Evolutionary conservation across 1,140 invertebrate genomes (phyloP).

Genomic region (Drepana arcuata): DNA sequence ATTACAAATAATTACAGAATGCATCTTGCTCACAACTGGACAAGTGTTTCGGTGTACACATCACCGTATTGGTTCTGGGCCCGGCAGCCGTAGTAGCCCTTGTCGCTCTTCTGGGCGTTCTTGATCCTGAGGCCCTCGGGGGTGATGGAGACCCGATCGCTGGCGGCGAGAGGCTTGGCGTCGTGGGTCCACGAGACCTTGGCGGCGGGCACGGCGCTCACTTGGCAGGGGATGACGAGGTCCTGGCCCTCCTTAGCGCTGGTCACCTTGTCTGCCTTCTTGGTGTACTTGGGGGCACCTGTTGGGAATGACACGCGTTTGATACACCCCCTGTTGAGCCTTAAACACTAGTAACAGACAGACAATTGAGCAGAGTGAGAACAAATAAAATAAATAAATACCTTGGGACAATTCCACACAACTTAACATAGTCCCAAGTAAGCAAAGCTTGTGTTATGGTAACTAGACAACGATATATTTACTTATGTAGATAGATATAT

Average conservation of each 20-base stretch:
- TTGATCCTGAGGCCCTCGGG: conserved; percentile 27
- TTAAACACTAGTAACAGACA: not conserved
- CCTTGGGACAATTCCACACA: not conserved
- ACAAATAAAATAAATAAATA: not conserved
- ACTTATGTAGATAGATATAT: no score
- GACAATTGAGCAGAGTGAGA: not conserved
- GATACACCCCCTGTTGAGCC: not conserved
- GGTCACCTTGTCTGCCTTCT: conserved; percentile 15
- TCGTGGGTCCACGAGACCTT: conserved; percentile 33
- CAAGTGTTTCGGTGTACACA: conserved; percentile 27
- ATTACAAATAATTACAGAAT: no score
- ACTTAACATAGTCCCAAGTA: not conserved
- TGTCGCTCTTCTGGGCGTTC: conserved; percentile 23
- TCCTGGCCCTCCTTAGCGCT: conserved; percentile 24
- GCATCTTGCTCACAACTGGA: no score
- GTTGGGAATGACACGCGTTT: conserved; percentile 6
- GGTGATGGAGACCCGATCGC: conserved; percentile 7
- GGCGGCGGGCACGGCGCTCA: conserved; percentile 18
- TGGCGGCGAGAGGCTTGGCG: conserved; percentile 16
- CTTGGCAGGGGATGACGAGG: conserved; percentile 30
- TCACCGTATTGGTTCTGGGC: conserved; percentile 29
- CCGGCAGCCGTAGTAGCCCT: conserved; percentile 44
- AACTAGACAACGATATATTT: no score
- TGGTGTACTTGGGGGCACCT: conserved; percentile 29
- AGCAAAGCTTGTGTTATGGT: no score